phyloP scores from a whole-genome alignment of 2,113 vertebrate species.

The Chamaea fasciata region DNA sequence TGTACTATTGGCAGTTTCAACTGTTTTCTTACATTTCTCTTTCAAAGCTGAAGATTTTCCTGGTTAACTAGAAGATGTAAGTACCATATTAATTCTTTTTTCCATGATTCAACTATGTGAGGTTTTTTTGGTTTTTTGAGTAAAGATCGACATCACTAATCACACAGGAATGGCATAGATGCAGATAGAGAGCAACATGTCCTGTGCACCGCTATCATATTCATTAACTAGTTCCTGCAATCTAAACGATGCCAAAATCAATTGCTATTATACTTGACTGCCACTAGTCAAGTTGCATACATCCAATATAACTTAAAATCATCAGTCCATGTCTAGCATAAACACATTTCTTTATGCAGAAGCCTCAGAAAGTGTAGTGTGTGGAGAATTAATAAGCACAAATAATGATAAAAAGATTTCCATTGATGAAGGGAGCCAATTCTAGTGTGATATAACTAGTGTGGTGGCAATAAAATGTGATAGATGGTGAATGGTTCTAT shows the following conservation, averaged over 20 bases:
- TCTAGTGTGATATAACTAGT: neutral
- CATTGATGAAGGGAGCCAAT: neutral
- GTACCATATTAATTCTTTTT: neutral
- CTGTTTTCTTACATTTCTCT: neutral
- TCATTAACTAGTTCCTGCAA: neutral
- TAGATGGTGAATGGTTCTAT: neutral
- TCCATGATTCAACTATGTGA: neutral
- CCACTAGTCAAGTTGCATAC: neutral
- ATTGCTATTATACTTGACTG: neutral
- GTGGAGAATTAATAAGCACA: neutral
- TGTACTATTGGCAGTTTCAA: neutral
- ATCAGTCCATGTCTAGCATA: neutral
- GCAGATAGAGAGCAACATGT: neutral
- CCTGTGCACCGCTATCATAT: neutral
- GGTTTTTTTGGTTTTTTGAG: neutral
- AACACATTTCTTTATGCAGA: neutral
- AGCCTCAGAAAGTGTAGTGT: neutral
- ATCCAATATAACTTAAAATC: neutral
- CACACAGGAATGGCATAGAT: neutral
- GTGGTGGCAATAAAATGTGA: neutral
- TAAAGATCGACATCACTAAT: neutral
- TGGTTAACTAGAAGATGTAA: neutral
- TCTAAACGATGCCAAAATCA: neutral
- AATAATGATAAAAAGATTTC: neutral
- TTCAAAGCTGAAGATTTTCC: neutral